Base-by-base conservation (phyloP, 2,113 vertebrate genomes). In the Pterocles orientalis region DNA sequence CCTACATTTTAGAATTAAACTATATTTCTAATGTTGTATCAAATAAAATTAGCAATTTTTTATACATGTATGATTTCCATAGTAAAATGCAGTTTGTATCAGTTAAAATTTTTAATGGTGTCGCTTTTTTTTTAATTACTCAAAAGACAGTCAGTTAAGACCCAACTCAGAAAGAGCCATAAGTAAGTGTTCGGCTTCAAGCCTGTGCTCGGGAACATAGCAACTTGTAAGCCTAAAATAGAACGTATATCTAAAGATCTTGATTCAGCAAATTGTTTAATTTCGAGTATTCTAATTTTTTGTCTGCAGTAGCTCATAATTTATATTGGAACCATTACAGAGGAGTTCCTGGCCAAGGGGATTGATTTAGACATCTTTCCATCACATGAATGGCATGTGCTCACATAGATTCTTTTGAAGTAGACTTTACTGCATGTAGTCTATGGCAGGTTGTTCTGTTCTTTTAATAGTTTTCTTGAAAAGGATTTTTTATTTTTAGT, bases 1-100 rank as follows among this genome's bases (percentile, higher is more conserved):
- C 62, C 79, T 95, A 20, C 12, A 28, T 92, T 94, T 91, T 85
- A 92, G 66, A 82, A 87, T 88, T 94, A 88, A 96, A 79, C 41
- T 66, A 0, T 68, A 43, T 94, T 84, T 91, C n/a, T 58, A 60
- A 48, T 75, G 26, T 92, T 90, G 23, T 88, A 33, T 72, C 9
- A 79, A 93, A 26, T 94, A 79, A 88, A 82, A 61, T 81, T 91
- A 94, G 69, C 36, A 41, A 39, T 75, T 83, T 93, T 68, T 65
- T 81, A 11, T n/a, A 24, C 47, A 33, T 41, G 10, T 90, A 53
- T 89, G 56, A 72, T 66, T 92, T 90, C 33, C 68, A 73, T 82
- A 41, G 10, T 69, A 47, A 77, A 58, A 4, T 58, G 14, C 25
- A 29, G 33, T 66, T 79, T 71, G 6, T 60, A 26, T 82, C n/a